Conservation (phyloP, 1,140 invertebrate genomes). For the Trissolcus basalis region DNA sequence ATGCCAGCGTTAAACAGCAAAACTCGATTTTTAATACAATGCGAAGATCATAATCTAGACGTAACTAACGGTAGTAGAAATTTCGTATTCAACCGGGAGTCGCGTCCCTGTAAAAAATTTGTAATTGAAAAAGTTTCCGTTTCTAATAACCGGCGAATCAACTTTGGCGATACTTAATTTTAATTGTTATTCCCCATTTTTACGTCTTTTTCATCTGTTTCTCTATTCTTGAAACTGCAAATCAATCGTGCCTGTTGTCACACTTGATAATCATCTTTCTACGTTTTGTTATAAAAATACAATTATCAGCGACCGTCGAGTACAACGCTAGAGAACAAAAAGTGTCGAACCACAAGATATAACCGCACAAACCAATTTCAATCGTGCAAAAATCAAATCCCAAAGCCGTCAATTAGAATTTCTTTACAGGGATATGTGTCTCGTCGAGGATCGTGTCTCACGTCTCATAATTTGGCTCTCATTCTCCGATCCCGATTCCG, state of each 20-base stretch:
- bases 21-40: conserved; percentile 30
- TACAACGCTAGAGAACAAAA: conserved; percentile 4
- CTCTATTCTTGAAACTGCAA: conserved; percentile 23
- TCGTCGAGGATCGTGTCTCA: conserved; percentile 13
- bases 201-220: neutral
- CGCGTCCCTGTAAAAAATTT: conserved; percentile 59
- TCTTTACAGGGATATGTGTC: conserved; percentile 56
- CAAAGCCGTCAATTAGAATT: conserved; percentile 56
- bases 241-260: conserved; percentile 53
- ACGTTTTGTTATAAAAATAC: conserved; percentile 36
- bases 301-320: too few species aligned
- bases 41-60: conserved; percentile 54
- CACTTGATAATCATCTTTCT: conserved; percentile 53
- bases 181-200: too few species aligned
- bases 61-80: conserved; percentile 55
- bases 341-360: too few species aligned
- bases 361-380: too few species aligned
- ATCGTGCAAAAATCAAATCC: too few species aligned
- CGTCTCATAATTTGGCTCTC: conserved; percentile 11
- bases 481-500: conserved; percentile 4
- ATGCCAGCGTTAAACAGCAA: conserved; percentile 46
- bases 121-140: conserved; percentile 47
- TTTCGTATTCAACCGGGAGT: conserved; percentile 50
- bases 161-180: neutral
- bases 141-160: neutral